Conservation (phyloP, 2,113 vertebrate species). For the Nanger granti region DNA sequence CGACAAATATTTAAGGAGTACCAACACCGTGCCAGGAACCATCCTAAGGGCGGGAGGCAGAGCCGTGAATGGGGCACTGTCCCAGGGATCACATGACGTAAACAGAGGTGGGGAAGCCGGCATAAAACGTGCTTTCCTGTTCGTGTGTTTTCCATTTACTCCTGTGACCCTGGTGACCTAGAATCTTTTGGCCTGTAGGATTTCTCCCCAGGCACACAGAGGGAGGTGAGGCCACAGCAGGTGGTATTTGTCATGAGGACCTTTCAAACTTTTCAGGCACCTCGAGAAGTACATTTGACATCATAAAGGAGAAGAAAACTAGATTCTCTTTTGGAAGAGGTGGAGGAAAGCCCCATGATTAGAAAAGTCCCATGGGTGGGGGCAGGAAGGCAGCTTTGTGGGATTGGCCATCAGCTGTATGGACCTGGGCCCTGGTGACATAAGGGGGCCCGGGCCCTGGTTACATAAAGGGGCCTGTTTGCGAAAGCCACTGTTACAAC, state of each 20-base stretch:
- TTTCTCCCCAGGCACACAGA: background rate
- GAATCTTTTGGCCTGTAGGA: background rate
- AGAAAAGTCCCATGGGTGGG: background rate
- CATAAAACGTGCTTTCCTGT: background rate
- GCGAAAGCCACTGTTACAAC: fast-evolving
- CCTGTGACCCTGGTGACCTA: background rate
- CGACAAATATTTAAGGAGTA: background rate
- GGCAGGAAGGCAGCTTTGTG: background rate
- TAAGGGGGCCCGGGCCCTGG: background rate
- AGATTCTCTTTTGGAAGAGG: background rate
- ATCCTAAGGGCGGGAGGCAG: fast-evolving
- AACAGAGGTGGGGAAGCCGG: fast-evolving
- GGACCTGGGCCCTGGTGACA: background rate
- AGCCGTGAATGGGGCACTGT: background rate
- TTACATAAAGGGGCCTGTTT: fast-evolving
- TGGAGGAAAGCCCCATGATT: background rate
- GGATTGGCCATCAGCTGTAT: background rate
- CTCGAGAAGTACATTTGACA: background rate
- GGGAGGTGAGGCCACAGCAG: fast-evolving
- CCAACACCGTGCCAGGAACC: fast-evolving
- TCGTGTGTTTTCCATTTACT: background rate
- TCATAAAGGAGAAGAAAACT: background rate
- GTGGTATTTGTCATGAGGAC: background rate
- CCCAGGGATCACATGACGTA: fast-evolving
- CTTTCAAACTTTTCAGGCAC: background rate